Percentiles rank a stretch among this genome's conserved stretches.
These are phyloP conservation scores for Xerus rutilus DNA, from an alignment of 2,797 vertebrate genomes.

Conservation along the genomic window DNA sequence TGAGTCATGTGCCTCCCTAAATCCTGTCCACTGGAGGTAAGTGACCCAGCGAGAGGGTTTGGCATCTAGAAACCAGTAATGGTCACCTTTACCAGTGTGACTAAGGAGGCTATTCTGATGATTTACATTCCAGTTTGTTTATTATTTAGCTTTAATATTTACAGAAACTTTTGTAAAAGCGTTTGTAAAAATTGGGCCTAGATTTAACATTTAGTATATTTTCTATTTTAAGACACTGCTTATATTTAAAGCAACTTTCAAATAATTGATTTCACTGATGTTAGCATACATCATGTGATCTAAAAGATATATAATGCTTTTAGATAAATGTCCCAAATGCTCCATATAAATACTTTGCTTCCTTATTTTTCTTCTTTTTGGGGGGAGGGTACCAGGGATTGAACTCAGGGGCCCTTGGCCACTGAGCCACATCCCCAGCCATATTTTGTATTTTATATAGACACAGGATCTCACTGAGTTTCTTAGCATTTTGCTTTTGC, in stretches of 20 bases:
- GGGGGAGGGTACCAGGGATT: no score
- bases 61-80: not conserved
- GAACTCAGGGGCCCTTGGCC: no score
- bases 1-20: not conserved
- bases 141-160: conserved; percentile 18
- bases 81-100: not conserved
- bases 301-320: not conserved
- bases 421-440: no score
- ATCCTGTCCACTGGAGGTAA: not conserved
- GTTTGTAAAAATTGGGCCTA: not conserved
- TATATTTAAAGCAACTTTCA: conserved; percentile 6
- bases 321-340: not conserved
- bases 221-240: not conserved
- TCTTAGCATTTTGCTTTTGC: no score
- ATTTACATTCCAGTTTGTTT: not conserved
- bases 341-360: not conserved
- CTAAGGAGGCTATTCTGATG: not conserved
- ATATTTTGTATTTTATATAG: no score
- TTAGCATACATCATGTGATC: not conserved
- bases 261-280: not conserved
- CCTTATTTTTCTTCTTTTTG: not conserved
- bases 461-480: no score
- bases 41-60: not conserved
- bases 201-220: conserved; percentile 12
- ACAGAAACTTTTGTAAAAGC: not conserved